phyloP scores from a whole-genome alignment of 2,113 vertebrate genomes.

The Chunga burmeisteri region DNA sequence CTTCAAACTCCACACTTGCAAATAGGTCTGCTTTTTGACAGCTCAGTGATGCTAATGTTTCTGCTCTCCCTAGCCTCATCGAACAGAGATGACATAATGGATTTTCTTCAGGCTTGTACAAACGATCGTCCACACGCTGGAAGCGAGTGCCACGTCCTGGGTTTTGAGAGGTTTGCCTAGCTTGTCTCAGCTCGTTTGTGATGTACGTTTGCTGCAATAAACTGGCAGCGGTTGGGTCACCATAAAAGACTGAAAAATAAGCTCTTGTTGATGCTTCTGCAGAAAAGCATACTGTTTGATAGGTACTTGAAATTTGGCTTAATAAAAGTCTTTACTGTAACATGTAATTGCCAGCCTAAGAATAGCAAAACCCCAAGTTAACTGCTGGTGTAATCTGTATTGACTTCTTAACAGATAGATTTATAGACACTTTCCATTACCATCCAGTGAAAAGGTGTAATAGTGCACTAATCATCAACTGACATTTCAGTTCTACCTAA shows the following conservation, averaged over 20 bases:
- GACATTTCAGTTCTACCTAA: conserved; percentile 36
- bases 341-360: background rate
- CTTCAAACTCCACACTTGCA: background rate
- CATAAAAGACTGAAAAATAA: background rate
- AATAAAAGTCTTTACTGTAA: background rate
- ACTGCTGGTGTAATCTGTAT: background rate
- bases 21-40: background rate
- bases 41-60: background rate
- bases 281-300: background rate
- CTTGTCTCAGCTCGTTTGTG: background rate
- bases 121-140: background rate
- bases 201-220: background rate
- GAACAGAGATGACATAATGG: background rate
- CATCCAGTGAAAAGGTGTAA: conserved; percentile 10
- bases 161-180: background rate
- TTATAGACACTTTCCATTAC: conserved; percentile 1
- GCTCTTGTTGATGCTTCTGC: background rate
- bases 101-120: background rate
- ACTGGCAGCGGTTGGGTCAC: background rate
- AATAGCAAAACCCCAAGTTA: background rate
- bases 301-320: background rate
- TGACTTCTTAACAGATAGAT: background rate
- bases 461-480: conserved; percentile 9
- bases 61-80: background rate
- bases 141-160: background rate